Percentiles rank a stretch among this genome's conserved stretches.
Conservation (phyloP, 2,113 vertebrate genomes). For the Rynchops niger region DNA sequence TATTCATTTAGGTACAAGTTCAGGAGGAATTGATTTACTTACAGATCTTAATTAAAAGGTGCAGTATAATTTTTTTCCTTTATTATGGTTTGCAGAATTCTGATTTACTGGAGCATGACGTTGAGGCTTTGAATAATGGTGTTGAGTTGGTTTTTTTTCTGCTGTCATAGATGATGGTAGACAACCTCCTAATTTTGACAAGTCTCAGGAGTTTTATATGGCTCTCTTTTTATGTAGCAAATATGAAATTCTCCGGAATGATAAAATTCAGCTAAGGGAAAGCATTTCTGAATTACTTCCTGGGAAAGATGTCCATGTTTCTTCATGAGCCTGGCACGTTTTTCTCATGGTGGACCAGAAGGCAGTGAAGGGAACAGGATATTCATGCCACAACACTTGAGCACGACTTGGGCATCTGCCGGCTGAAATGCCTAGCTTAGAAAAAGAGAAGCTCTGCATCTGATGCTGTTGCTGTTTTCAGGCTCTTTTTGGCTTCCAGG, state of each 20-base stretch:
- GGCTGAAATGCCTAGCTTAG: background rate
- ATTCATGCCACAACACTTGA: background rate
- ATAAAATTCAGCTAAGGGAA: background rate
- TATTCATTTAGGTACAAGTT: constrained; percentile 62
- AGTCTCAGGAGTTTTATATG: background rate
- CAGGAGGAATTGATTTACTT: constrained; percentile 60
- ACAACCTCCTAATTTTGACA: background rate
- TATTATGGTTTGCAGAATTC: constrained; percentile 54
- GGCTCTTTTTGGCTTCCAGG: background rate
- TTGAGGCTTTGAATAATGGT: constrained; percentile 24
- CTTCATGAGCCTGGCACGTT: background rate
- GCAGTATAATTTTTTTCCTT: constrained; percentile 55
- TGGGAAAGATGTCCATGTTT: background rate
- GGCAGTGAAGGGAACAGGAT: constrained; percentile 4
- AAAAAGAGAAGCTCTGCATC: constrained; percentile 14
- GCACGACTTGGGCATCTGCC: background rate
- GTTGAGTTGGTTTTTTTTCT: background rate
- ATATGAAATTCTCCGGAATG: background rate
- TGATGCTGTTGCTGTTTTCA: background rate
- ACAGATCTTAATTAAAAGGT: constrained; percentile 66
- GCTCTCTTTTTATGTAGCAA: background rate
- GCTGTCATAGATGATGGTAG: constrained; percentile 15
- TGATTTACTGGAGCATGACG: constrained; percentile 35
- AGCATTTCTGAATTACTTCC: background rate
- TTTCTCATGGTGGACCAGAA: background rate